phyloP scores from a whole-genome alignment of 2,113 vertebrate genomes.

The Toxostoma redivivum region DNA sequence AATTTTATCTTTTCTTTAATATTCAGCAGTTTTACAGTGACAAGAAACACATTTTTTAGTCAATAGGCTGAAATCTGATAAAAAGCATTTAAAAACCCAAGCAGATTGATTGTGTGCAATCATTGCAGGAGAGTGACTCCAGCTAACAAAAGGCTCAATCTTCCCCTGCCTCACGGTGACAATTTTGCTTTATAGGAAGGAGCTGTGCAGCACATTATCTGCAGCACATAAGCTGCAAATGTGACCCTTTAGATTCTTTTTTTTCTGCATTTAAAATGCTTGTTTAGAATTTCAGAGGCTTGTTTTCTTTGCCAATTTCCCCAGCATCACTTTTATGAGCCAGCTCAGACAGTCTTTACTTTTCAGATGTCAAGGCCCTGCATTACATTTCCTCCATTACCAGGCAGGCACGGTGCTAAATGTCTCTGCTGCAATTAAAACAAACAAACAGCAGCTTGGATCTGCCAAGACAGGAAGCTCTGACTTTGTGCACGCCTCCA shows the following conservation, averaged over 20 bases:
- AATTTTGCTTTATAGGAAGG: background rate
- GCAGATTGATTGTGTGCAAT: background rate
- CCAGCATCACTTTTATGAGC: background rate
- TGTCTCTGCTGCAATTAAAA: constrained; percentile 39
- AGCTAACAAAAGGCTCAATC: background rate
- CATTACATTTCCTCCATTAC: background rate
- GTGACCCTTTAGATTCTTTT: background rate
- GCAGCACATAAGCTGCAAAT: constrained; percentile 25
- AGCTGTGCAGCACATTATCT: background rate
- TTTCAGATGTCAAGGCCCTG: constrained; percentile 30
- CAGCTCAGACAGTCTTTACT: constrained; percentile 4
- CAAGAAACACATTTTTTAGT: constrained; percentile 21
- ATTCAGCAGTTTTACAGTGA: background rate
- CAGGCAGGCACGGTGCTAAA: constrained; percentile 9
- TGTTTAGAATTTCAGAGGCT: constrained; percentile 32
- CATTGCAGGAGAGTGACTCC: constrained; percentile 1
- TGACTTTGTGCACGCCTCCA: background rate
- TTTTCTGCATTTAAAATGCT: constrained; percentile 6
- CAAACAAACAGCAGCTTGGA: constrained; percentile 28
- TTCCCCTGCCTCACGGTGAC: background rate
- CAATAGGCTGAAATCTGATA: constrained; percentile 45
- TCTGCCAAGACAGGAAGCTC: background rate
- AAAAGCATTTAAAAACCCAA: constrained; percentile 33
- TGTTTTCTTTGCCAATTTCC: constrained; percentile 30
- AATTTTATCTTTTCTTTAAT: constrained; percentile 19